Conservation (phyloP, 2,797 vertebrate species). For the Leucoraja ocellata region DNA sequence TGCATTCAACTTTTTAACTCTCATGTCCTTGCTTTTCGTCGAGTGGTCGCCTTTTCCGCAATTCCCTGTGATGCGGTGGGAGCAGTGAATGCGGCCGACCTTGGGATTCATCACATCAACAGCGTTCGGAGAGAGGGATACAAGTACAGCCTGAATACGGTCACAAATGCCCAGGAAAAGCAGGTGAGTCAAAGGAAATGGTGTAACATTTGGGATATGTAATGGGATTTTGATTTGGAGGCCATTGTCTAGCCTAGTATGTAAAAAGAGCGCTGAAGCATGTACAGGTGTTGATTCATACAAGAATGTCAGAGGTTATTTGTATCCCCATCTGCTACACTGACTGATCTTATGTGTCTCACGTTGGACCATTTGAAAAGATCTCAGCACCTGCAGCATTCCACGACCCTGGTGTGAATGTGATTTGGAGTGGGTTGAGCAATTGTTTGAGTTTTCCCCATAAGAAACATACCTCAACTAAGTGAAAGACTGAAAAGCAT, state of each 20-base stretch:
- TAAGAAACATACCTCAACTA: neutral
- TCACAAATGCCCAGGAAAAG: constrained; percentile 8
- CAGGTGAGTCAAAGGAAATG: neutral
- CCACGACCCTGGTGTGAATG: neutral
- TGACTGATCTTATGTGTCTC: neutral
- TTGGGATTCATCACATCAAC: neutral
- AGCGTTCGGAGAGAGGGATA: neutral
- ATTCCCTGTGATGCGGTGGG: constrained; percentile 32
- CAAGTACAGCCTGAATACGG: neutral
- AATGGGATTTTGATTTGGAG: neutral
- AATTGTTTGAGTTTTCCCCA: neutral
- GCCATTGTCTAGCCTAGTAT: neutral
- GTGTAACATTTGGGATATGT: neutral
- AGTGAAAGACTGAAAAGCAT: neutral
- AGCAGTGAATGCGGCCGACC: neutral
- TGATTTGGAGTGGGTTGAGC: neutral
- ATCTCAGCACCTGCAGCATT: neutral
- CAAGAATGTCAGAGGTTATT: neutral
- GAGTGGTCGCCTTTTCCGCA: neutral
- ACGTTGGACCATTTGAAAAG: neutral
- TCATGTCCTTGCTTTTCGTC: neutral
- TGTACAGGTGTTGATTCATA: neutral
- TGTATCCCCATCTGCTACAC: neutral
- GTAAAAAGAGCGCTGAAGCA: neutral
- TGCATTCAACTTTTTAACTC: neutral